Evolutionary conservation across 1,140 invertebrate species (phyloP).

Genomic region (Trichonephila inaurata): DNA sequence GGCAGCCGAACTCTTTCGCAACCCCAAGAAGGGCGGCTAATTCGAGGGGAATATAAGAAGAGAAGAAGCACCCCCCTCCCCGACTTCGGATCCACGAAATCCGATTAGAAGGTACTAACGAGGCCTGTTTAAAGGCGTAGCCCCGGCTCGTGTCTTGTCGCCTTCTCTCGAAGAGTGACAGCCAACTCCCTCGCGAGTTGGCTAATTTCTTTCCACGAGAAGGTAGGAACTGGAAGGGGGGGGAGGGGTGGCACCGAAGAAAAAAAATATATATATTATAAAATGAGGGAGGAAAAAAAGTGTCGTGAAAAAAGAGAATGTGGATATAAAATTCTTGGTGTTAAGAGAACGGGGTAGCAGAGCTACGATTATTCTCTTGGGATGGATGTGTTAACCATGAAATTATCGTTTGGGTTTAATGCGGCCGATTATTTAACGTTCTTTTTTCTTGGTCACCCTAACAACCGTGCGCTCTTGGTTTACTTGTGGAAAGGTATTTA

Average conservation of each 20-base stretch:
- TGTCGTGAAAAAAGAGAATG: neutral
- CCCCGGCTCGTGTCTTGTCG: conserved; percentile 57
- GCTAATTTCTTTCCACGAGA: conserved; percentile 57
- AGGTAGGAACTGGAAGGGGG: neutral
- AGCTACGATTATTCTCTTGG: conserved; percentile 42
- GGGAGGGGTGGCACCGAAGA: neutral
- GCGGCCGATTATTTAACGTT: conserved; percentile 20
- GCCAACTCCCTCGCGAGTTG: conserved; percentile 59
- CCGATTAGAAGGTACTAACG: conserved; percentile 74
- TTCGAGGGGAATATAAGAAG: conserved; percentile 49
- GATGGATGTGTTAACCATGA: conserved; percentile 24
- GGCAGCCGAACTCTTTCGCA: conserved; percentile 36
- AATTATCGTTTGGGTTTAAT: conserved; percentile 36
- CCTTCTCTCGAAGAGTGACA: conserved; percentile 60
- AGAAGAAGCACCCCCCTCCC: neutral
- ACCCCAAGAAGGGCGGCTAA: conserved; percentile 55
- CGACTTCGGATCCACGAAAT: conserved; percentile 49
- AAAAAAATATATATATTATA: conserved; percentile 40
- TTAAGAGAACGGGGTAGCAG: neutral
- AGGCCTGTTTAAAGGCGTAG: conserved; percentile 68
- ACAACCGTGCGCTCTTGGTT: neutral
- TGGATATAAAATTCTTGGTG: conserved; percentile 20
- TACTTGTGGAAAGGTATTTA: neutral
- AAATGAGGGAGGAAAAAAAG: conserved; percentile 36
- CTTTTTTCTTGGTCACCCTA: neutral